These are phyloP conservation scores for Myoxocephalus aenaeus DNA, from an alignment of 2,797 vertebrate species.

Conservation along the genomic window DNA sequence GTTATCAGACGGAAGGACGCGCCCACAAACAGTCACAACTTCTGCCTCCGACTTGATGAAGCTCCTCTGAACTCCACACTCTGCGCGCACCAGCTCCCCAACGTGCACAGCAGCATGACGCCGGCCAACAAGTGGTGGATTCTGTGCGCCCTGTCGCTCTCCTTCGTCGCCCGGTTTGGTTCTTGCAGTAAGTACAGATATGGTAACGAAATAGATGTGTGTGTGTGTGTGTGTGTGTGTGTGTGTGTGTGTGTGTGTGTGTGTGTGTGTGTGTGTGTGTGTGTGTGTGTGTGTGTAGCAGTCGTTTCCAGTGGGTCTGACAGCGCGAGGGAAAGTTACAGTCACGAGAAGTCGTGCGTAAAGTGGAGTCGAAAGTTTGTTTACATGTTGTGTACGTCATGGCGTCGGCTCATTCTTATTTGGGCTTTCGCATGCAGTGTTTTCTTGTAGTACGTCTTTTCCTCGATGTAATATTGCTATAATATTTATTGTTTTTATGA, in stretches of 20 bases:
- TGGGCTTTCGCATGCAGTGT: background rate
- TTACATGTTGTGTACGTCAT: too few relatives aligned
- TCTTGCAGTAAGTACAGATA: slow-evolving; percentile 19
- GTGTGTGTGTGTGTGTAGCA: background rate
- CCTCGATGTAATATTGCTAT: background rate
- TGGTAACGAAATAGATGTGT: background rate
- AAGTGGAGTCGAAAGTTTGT: slow-evolving; percentile 20
- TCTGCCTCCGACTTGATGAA: slow-evolving; percentile 63
- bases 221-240: background rate
- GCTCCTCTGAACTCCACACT: slow-evolving; percentile 36
- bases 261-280: background rate
- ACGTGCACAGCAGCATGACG: slow-evolving; percentile 62
- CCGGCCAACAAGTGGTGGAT: slow-evolving; percentile 47
- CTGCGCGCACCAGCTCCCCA: slow-evolving; percentile 14
- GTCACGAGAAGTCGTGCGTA: slow-evolving; percentile 39
- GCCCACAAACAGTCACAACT: slow-evolving; percentile 21
- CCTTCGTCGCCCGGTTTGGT: slow-evolving; percentile 30
- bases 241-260: background rate
- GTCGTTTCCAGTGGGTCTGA: background rate
- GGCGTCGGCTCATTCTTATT: background rate
- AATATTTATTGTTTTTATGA: background rate
- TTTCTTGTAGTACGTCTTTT: accelerated
- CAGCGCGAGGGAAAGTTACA: background rate
- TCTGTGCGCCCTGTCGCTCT: slow-evolving; percentile 51
- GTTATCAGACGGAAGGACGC: slow-evolving; percentile 77